These are phyloP conservation scores for Leptinotarsa tumamoca DNA, from an alignment of 2,888 invertebrate species.

Conservation along the genomic window DNA sequence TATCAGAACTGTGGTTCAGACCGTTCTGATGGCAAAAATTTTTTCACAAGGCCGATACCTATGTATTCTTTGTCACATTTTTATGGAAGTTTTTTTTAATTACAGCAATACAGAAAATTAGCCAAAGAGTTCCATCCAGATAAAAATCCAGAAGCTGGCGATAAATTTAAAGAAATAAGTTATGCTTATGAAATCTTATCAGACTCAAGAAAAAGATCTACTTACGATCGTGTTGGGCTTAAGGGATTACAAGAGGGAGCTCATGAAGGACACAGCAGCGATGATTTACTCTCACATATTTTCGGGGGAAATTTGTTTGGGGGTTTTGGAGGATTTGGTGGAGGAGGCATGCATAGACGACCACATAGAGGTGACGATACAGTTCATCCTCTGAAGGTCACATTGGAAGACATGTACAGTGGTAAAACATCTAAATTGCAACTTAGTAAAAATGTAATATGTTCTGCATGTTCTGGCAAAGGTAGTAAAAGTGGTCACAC, in stretches of 20 bases:
- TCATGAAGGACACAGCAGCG: constrained; percentile 66
- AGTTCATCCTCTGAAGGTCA: constrained; percentile 84
- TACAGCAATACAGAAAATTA: constrained; percentile 88
- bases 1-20: background rate
- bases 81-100: constrained; percentile 55
- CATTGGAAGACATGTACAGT: constrained; percentile 91
- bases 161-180: constrained; percentile 95
- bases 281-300: constrained; percentile 77
- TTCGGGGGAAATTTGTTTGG: constrained; percentile 78
- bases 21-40: constrained; percentile 34
- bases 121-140: constrained; percentile 96
- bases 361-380: constrained; percentile 85
- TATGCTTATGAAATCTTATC: constrained; percentile 95
- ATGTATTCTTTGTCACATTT: constrained; percentile 38
- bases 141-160: constrained; percentile 89
- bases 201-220: constrained; percentile 85
- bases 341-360: constrained; percentile 68
- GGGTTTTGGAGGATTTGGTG: constrained; percentile 67
- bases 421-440: constrained; percentile 88
- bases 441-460: constrained; percentile 85
- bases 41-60: constrained; percentile 47
- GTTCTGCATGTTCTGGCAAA: constrained; percentile 81
- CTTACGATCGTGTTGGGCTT: constrained; percentile 89
- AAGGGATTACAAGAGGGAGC: constrained; percentile 89
- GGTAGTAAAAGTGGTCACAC: constrained; percentile 78